These are phyloP conservation scores for Psilopogon haemacephalus DNA, from an alignment of 2,113 vertebrate species.

Conservation along the genomic window DNA sequence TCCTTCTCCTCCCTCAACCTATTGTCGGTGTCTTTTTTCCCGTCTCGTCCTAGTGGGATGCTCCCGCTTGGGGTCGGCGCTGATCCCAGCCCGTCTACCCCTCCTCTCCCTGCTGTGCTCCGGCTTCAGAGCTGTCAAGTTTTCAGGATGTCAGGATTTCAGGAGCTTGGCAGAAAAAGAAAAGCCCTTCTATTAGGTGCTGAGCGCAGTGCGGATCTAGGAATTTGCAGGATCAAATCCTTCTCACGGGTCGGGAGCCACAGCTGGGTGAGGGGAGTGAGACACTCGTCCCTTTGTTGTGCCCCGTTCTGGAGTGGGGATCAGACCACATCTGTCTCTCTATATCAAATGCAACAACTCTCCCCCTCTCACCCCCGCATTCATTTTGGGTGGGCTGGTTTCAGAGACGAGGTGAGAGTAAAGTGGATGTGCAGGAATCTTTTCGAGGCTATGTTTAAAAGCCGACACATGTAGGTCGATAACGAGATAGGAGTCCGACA, in stretches of 20 bases:
- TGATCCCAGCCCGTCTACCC: neutral
- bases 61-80: accelerated
- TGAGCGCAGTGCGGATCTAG: neutral
- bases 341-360: accelerated
- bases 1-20: accelerated
- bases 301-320: accelerated
- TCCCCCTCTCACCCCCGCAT: accelerated
- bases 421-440: accelerated
- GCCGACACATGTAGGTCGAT: accelerated
- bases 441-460: neutral
- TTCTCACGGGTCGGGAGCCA: accelerated
- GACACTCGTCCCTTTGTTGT: accelerated
- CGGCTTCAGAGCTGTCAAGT: neutral
- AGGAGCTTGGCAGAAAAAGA: neutral
- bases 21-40: neutral
- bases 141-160: neutral
- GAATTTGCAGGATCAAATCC: neutral
- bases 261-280: neutral
- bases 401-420: accelerated
- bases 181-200: neutral
- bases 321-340: too few relatives aligned
- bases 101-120: accelerated
- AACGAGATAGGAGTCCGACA: accelerated
- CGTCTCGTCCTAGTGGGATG: accelerated
- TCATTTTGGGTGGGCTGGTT: neutral